These are phyloP conservation scores for Petroica traversi DNA, from an alignment of 2,113 vertebrate genomes.

Conservation along the genomic window DNA sequence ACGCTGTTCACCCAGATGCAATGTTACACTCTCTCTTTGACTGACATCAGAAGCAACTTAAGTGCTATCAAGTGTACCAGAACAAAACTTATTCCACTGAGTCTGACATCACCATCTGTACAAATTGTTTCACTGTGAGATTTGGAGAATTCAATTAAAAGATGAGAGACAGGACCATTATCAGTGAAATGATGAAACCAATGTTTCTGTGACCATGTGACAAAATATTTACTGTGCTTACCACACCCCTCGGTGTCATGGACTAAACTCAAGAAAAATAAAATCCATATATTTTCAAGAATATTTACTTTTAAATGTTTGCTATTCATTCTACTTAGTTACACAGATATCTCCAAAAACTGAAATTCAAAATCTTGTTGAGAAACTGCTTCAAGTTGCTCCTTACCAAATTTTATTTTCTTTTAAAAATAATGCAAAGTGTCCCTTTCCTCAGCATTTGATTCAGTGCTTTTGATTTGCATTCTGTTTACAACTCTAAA, in stretches of 20 bases:
- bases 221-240: background rate
- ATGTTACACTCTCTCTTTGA: background rate
- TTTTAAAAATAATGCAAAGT: background rate
- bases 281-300: background rate
- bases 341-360: background rate
- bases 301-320: background rate
- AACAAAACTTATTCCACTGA: background rate
- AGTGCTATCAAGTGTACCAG: background rate
- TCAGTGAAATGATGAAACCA: background rate
- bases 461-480: background rate
- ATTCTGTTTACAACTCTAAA: background rate
- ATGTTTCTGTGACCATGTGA: background rate
- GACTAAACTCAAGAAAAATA: background rate
- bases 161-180: background rate
- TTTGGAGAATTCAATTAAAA: background rate
- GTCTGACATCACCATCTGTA: background rate
- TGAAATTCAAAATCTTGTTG: background rate
- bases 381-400: background rate
- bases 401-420: background rate
- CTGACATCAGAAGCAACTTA: background rate
- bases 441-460: background rate
- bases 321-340: background rate
- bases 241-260: accelerated
- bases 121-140: background rate
- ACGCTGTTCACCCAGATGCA: background rate